Base-by-base conservation (phyloP, 2,888 invertebrate species). In the Perizoma affinitatum region DNA sequence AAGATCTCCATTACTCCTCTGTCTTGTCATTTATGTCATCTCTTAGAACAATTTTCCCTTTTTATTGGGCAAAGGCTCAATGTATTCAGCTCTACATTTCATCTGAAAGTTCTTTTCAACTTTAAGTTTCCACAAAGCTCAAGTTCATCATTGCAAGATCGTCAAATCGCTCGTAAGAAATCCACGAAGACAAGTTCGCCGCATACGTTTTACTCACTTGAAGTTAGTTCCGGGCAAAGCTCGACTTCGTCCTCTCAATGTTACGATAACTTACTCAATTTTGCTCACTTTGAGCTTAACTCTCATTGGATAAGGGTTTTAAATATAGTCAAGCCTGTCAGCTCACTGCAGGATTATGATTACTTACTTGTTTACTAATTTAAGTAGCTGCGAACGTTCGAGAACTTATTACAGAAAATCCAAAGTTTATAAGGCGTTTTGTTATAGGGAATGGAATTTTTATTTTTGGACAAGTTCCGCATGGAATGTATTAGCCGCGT, bases 151-250 rank as follows among this genome's bases (percentile, higher is more conserved):
- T 84, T 79, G 75, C 69, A 76, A 84, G 76, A 84, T 84, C 78
- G 84, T 70, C 82, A 88, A 89, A 87, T 88, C 84, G 81, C 76
- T 84, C 78, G 86, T 84, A 87, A 87, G 83, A 85, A 86, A 88
- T 83, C 81, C 80, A 83, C 75, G 74, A 78, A 80, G 82, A 75
- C 78, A 78, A 81, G 83, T 79, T 75, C 74, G 75, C 82, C 84
- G 73, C 86, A 84, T 82, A 82, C 83, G 82, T 80, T 86, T 81
- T 83, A 78, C 82, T 76, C 78, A 83, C 86, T 86, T 75, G 75
- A 82, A 88, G 82, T 87, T 83, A 83, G 84, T 84, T 84, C 72
- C 69, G 70, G 71, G 70, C 69, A 72, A 86, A 89, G 79, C 71
- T 71, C 76, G 65, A 74, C 76, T 75, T 78, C 75, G 77, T 72